phyloP scores from a whole-genome alignment of 2,888 invertebrate species.

The Subacronicta megacephala region DNA sequence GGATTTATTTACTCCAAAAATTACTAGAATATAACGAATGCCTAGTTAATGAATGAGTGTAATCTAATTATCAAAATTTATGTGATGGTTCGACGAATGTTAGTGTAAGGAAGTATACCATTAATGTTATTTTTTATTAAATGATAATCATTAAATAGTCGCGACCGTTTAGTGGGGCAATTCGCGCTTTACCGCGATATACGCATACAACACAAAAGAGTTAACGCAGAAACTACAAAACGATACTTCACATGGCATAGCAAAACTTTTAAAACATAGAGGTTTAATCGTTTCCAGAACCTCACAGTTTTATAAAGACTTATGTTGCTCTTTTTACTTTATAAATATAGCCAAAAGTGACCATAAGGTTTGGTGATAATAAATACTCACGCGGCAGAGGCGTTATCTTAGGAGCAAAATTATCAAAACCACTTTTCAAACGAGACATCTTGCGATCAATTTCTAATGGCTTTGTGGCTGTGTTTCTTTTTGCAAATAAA shows the following conservation, averaged over 20 bases:
- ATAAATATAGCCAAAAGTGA: conserved; percentile 6
- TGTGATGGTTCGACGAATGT: conserved; percentile 57
- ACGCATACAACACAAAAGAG: conserved; percentile 18
- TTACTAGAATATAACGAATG: conserved; percentile 61
- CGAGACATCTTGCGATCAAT: too few species aligned
- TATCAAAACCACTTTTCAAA: too few species aligned
- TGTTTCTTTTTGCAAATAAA: too few species aligned
- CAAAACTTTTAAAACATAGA: too few species aligned
- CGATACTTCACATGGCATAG: conserved; percentile 9
- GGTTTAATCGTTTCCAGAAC: too few species aligned
- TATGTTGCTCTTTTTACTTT: background rate
- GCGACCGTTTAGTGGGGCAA: conserved; percentile 36
- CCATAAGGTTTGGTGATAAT: conserved; percentile 13
- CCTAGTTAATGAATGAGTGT: conserved; percentile 60
- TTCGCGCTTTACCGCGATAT: conserved; percentile 36
- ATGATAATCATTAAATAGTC: conserved; percentile 55
- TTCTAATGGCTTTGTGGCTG: too few species aligned
- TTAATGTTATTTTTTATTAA: conserved; percentile 71
- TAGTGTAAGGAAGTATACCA: conserved; percentile 78
- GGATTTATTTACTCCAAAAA: conserved; percentile 85
- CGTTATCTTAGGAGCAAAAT: too few species aligned
- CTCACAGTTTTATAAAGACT: too few species aligned
- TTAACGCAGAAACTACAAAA: conserved; percentile 12
- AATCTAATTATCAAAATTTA: conserved; percentile 62
- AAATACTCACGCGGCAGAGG: conserved; percentile 29